These are phyloP conservation scores for Polietes domitor DNA, from an alignment of 2,888 invertebrate genomes.

Conservation along the genomic window DNA sequence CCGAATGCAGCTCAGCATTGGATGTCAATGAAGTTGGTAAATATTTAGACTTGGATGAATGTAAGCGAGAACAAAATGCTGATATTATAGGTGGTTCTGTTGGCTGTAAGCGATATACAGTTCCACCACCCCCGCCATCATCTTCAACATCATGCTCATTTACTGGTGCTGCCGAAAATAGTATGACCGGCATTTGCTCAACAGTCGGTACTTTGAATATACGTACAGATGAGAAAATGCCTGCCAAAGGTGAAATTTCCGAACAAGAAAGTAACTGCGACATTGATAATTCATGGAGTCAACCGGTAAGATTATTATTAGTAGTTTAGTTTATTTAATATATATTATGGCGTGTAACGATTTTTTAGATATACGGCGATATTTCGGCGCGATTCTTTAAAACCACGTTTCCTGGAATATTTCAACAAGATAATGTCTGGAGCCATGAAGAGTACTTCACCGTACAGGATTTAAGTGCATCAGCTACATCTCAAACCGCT, in stretches of 20 bases:
- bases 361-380: slow-evolving; percentile 77
- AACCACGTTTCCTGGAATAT: slow-evolving; percentile 74
- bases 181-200: slow-evolving; percentile 74
- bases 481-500: slow-evolving; percentile 63
- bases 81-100: slow-evolving; percentile 54
- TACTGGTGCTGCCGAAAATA: slow-evolving; percentile 79
- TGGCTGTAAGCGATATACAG: slow-evolving; percentile 46
- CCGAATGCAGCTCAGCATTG: slow-evolving; percentile 74
- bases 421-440: slow-evolving; percentile 76
- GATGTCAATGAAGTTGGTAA: slow-evolving; percentile 77
- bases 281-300: slow-evolving; percentile 87
- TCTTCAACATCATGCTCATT: slow-evolving; percentile 75
- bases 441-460: slow-evolving; percentile 78
- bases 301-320: slow-evolving; percentile 84
- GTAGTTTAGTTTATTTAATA: background rate
- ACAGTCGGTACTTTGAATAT: slow-evolving; percentile 84
- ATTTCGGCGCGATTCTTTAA: slow-evolving; percentile 78
- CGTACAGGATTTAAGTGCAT: slow-evolving; percentile 77
- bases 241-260: slow-evolving; percentile 91
- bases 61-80: slow-evolving; percentile 73
- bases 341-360: background rate
- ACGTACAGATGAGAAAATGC: slow-evolving; percentile 93
- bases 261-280: slow-evolving; percentile 93
- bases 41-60: slow-evolving; percentile 80
- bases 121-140: slow-evolving; percentile 61